Conservation (phyloP, 2,888 invertebrate species). For the Stenchaetothrips biformis region DNA sequence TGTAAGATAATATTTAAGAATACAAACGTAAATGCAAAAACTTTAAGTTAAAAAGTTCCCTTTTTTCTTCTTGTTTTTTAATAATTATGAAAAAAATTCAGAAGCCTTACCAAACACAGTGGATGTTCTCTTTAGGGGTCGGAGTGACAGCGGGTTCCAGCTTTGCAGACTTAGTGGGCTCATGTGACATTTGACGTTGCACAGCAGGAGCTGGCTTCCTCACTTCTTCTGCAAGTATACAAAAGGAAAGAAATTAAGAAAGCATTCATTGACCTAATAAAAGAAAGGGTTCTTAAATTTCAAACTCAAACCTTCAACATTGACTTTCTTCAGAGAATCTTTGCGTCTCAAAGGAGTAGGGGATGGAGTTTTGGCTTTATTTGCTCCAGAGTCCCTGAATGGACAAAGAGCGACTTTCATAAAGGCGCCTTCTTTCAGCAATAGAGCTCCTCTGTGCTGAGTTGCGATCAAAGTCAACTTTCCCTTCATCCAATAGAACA, state of each 20-base stretch:
- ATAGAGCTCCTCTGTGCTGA: conserved; percentile 56
- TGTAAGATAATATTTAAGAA: conserved; percentile 41
- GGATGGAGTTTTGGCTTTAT: conserved; percentile 59
- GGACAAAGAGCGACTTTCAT: conserved; percentile 70
- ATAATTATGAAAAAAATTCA: conserved; percentile 28
- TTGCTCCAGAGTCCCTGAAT: conserved; percentile 52
- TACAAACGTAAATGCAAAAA: conserved; percentile 38
- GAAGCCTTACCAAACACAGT: conserved; percentile 68
- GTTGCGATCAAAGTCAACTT: conserved; percentile 31
- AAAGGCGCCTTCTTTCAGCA: conserved; percentile 70
- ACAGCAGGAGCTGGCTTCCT: not conserved
- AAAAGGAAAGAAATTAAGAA: not conserved
- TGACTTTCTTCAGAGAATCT: conserved; percentile 38
- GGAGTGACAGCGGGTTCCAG: conserved; percentile 49
- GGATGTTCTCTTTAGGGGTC: conserved; percentile 76
- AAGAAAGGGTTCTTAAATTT: not conserved
- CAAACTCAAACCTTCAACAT: not conserved
- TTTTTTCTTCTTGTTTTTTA: not conserved
- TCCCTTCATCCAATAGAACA: conserved; percentile 28
- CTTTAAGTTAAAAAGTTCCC: conserved; percentile 37
- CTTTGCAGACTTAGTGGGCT: conserved; percentile 30
- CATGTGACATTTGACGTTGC: conserved; percentile 12
- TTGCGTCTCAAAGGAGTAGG: conserved; percentile 62
- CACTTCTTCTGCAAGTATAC: not conserved
- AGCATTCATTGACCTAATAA: no score